These are phyloP conservation scores for Montipora capricornis DNA, from an alignment of 64 coral and sea anemone species.

Conservation along the genomic window DNA sequence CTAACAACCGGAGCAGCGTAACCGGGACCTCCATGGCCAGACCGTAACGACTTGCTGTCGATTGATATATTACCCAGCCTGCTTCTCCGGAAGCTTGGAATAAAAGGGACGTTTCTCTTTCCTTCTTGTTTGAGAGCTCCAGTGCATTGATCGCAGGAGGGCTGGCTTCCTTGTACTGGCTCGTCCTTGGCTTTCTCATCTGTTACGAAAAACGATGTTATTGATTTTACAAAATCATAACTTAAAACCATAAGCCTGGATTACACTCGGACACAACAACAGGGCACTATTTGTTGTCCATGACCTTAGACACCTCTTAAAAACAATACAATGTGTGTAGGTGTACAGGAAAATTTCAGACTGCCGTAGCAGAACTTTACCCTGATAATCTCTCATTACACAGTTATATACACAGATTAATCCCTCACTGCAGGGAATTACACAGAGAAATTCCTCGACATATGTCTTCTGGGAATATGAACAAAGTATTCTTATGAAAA, in stretches of 20 bases:
- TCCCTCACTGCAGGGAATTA: too few relatives aligned
- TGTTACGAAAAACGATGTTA: not conserved
- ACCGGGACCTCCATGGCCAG: slow-evolving; percentile 55
- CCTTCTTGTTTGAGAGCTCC: slow-evolving; percentile 23
- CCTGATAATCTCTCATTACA: too few relatives aligned
- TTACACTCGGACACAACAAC: not conserved
- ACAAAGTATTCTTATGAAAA: too few relatives aligned
- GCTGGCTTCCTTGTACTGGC: not conserved
- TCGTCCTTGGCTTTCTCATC: slow-evolving; percentile 33
- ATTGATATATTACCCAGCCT: slow-evolving; percentile 76
- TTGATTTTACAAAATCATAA: too few relatives aligned
- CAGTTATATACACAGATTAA: too few relatives aligned
- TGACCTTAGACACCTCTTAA: too few relatives aligned
- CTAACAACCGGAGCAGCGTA: slow-evolving; percentile 85
- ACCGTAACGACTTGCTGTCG: slow-evolving; percentile 67
- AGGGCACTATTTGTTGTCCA: not conserved
- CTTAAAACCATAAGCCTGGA: too few relatives aligned
- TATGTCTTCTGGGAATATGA: too few relatives aligned
- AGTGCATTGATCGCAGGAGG: slow-evolving; percentile 67
- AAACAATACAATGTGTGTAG: too few relatives aligned
- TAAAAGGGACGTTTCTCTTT: slow-evolving; percentile 58
- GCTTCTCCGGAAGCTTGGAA: slow-evolving; percentile 70
- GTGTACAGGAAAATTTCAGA: too few relatives aligned
- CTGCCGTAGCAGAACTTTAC: too few relatives aligned
- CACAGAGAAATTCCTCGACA: too few relatives aligned